phyloP scores from a whole-genome alignment of 2,797 vertebrate species.

The Brachymystax lenok region DNA sequence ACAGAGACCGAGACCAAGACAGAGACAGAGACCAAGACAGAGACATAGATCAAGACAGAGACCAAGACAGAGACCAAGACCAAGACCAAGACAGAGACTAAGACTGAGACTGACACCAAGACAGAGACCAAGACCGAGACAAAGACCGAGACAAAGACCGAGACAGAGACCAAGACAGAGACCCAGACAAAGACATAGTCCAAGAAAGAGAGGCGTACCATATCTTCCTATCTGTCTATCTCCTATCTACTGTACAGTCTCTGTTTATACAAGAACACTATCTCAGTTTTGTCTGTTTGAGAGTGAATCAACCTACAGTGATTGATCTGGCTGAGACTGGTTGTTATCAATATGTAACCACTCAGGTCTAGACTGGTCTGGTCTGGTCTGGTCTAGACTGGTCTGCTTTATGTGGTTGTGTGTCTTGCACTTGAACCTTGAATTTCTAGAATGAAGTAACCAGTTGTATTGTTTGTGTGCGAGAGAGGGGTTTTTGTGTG shows the following conservation, averaged over 20 bases:
- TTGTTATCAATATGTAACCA: slow-evolving; percentile 35
- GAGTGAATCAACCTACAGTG: slow-evolving; percentile 53
- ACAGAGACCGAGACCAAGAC: no score
- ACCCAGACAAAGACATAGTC: no score
- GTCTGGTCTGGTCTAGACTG: slow-evolving; percentile 1
- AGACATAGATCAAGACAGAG: no score
- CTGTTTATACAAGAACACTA: slow-evolving; percentile 48
- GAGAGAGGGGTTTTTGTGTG: not conserved
- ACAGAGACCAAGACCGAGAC: no score
- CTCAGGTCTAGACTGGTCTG: slow-evolving; percentile 18
- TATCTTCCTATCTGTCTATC: slow-evolving; percentile 2
- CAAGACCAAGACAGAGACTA: no score
- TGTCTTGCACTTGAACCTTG: not conserved
- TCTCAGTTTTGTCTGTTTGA: slow-evolving; percentile 15
- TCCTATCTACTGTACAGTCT: slow-evolving; percentile 10
- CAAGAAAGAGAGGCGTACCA: not conserved
- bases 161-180: no score
- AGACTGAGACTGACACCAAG: no score
- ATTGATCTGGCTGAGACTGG: slow-evolving; percentile 28
- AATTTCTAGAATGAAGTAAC: slow-evolving; percentile 2
- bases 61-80: no score
- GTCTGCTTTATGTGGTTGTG: not conserved
- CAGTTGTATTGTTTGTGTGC: not conserved
- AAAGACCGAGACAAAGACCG: no score
- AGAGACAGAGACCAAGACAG: no score